Conservation (phyloP, 2,113 vertebrate genomes). For the Grammomys dolichurus region DNA sequence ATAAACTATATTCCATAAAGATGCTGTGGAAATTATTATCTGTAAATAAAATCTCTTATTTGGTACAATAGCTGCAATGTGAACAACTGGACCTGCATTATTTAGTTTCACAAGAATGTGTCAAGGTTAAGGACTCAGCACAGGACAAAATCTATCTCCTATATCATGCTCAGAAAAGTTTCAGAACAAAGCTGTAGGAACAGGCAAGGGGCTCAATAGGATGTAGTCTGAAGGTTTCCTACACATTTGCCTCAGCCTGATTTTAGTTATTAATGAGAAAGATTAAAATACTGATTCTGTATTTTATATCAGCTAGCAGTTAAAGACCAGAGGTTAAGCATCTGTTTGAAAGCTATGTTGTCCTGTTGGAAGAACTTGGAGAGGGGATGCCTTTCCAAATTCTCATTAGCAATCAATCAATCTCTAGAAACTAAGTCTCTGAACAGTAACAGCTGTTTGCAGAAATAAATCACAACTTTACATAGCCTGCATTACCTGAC, state of each 20-base stretch:
- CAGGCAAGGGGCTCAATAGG: neutral
- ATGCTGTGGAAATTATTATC: neutral
- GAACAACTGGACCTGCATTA: neutral
- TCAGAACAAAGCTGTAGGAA: neutral
- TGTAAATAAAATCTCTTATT: neutral
- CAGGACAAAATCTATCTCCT: neutral
- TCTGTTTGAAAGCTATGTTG: constrained; percentile 38
- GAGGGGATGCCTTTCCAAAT: constrained; percentile 37
- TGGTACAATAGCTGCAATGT: neutral
- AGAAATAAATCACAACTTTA: constrained; percentile 29
- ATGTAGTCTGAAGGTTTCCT: neutral
- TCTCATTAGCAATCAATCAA: constrained; percentile 41
- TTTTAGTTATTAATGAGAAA: constrained; percentile 16
- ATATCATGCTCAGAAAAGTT: neutral
- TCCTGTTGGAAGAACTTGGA: constrained; percentile 2
- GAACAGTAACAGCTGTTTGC: constrained; percentile 48
- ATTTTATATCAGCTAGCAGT: constrained; percentile 3
- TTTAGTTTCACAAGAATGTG: neutral
- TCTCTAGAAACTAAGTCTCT: constrained; percentile 55
- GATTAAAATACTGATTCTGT: constrained; percentile 29
- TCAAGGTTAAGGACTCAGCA: neutral
- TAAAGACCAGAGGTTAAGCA: neutral
- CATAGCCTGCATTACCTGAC: constrained; percentile 88
- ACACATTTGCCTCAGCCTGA: neutral
- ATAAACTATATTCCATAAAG: neutral